Evolutionary conservation across 2,797 vertebrate genomes (phyloP).

Genomic region (Orestias chungarensis): DNA sequence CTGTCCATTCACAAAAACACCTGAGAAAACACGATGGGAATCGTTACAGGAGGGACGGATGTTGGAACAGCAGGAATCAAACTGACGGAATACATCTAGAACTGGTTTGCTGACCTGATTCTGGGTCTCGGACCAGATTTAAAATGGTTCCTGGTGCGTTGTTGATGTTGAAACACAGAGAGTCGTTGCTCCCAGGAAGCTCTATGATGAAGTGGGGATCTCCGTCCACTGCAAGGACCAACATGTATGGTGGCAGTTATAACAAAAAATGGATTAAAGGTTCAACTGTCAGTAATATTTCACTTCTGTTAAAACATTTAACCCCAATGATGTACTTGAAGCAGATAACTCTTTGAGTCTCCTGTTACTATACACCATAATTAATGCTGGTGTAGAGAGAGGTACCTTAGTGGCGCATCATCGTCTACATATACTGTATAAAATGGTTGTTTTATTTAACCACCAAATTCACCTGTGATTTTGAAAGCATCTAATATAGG

Average conservation of each 20-base stretch:
- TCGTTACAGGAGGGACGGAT: neutral
- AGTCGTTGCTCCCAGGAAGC: constrained; percentile 72
- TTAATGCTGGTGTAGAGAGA: too few species aligned
- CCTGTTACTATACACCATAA: too few species aligned
- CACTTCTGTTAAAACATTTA: too few species aligned
- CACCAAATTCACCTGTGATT: neutral
- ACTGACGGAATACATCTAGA: neutral
- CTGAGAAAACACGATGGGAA: constrained; percentile 64
- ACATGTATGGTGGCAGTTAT: neutral
- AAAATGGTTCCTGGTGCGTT: constrained; percentile 72
- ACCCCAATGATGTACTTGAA: too few species aligned
- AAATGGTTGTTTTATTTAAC: neutral
- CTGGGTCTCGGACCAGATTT: constrained; percentile 82
- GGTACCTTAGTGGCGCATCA: neutral
- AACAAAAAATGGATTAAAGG: neutral
- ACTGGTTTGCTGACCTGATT: constrained; percentile 76
- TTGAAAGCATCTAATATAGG: neutral
- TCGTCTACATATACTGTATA: neutral
- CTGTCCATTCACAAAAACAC: constrained; percentile 89
- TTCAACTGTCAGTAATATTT: neutral
- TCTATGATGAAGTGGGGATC: constrained; percentile 81
- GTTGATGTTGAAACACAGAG: constrained; percentile 85
- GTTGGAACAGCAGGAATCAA: neutral
- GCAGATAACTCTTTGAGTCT: too few species aligned
- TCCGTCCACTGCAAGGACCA: constrained; percentile 85